Evolutionary conservation across 1,140 invertebrate genomes (phyloP), one percentile per base, ranked within the genome.

Genomic region (Microplitis demolitor): DNA sequence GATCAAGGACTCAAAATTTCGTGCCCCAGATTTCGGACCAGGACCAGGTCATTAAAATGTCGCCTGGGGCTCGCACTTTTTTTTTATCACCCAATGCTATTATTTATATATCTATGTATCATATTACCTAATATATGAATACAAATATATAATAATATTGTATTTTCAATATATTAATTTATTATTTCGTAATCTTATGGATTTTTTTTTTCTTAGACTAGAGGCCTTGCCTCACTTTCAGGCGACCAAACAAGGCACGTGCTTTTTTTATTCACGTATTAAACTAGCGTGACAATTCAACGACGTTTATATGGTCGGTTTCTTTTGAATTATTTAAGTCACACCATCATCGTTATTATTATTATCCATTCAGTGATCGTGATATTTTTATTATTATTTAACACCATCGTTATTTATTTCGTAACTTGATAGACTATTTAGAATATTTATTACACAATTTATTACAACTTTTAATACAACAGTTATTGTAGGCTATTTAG

Each of bases 271-370:
- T 24, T 2, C 24, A 24, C 34, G 16, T 69, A 14, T 13, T 24
- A 24, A 24, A 14, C 56, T 63, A 11, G 56, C 56, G 35, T 50
- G 11, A 24, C 60, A 37, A 54, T 71, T 56, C 45, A 60, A 33
- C 14, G 33, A 5, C 11, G 11, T 2, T 39, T 69, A 39, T 70
- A 69, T 70, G 70, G 62, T 63, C 16, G 64, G 53, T 16, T 1
- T 8, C 66, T 51, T 68, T 74, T 79, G 77, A 79, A 79, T 79
- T 79, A 79, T 79, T 79, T 75, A 77, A 79, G 31, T 72, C 54
- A 58, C 34, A 37, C 50, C n/a, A 35, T 68, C 56, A 16, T 24
- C 51, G 35, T 35, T 6, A 70, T 50, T 62, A 70, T 50, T 62
- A 61, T 34, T 35, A 64, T 34, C 4, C 60, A 33, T 64, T 37